Percentiles rank a stretch among this genome's conserved stretches.
These are phyloP conservation scores for Spinibarbus caldwelli DNA, from an alignment of 2,797 vertebrate species.

Conservation along the genomic window DNA sequence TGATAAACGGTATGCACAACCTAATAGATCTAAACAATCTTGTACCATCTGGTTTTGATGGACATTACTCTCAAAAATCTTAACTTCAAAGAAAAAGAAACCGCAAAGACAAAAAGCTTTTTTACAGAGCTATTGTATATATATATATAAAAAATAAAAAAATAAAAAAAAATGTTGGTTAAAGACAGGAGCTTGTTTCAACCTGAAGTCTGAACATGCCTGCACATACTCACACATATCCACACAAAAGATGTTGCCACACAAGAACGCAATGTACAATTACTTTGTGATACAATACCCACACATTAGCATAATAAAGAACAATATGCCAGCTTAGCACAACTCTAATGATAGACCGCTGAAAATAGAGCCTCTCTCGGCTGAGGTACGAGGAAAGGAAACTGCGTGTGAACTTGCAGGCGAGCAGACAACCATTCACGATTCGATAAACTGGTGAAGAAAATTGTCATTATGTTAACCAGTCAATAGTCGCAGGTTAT, in stretches of 20 bases:
- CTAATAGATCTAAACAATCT: background rate
- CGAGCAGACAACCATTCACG: slow-evolving; percentile 32
- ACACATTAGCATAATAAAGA: slow-evolving; percentile 70
- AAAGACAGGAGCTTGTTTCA: slow-evolving; percentile 31
- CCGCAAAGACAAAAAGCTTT: background rate
- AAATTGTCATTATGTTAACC: slow-evolving; percentile 45
- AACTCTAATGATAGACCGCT: slow-evolving; percentile 69
- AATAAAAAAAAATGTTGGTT: slow-evolving; percentile 32
- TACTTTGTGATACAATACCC: slow-evolving; percentile 66
- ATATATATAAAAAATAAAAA: no score
- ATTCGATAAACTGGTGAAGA: slow-evolving; percentile 49
- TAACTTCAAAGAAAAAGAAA: background rate
- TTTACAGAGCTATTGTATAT: background rate
- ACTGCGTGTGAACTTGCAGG: slow-evolving; percentile 19
- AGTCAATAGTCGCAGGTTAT: slow-evolving; percentile 49
- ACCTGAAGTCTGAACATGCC: slow-evolving; percentile 37
- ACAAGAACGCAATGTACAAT: slow-evolving; percentile 66
- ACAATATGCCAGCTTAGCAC: slow-evolving; percentile 62
- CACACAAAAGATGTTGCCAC: slow-evolving; percentile 54
- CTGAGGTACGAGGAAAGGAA: slow-evolving; percentile 49
- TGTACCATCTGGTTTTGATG: background rate
- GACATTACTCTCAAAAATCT: background rate
- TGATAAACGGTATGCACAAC: no score
- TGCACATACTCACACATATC: slow-evolving; percentile 29
- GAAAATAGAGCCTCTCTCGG: slow-evolving; percentile 63